A percentile compares a stretch with the other conserved stretches of the same genome.
Evolutionary conservation across 2,797 vertebrate genomes (phyloP).

Genomic region (Echiichthys vipera): DNA sequence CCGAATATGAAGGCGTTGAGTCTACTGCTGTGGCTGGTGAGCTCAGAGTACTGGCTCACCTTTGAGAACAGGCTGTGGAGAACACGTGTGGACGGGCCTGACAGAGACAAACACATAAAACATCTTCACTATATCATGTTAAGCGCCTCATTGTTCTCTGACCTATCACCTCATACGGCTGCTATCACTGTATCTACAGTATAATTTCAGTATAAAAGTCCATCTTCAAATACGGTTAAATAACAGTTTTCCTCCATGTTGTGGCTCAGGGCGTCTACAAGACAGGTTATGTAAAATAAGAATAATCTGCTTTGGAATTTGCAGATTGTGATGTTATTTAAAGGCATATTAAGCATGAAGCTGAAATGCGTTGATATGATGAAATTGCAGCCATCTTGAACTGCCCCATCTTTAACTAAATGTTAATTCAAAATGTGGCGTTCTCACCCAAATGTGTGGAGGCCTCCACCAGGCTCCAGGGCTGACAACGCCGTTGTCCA

Average conservation of each 20-base stretch:
- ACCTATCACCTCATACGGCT: not conserved
- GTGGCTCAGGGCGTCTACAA: not conserved
- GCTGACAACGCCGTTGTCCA: constrained; percentile 93
- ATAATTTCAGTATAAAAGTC: no score
- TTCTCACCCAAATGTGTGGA: constrained; percentile 93
- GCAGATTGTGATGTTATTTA: no score
- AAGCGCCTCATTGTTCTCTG: not conserved
- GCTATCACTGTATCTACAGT: not conserved
- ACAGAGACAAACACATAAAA: not conserved
- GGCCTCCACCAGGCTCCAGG: constrained; percentile 95
- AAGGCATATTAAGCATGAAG: not conserved
- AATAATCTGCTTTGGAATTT: no score
- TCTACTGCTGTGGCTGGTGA: constrained; percentile 93
- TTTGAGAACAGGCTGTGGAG: constrained; percentile 92
- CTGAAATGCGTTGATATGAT: not conserved
- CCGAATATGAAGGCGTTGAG: constrained; percentile 97
- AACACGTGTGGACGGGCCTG: constrained; percentile 95
- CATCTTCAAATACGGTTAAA: no score
- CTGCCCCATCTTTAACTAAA: no score
- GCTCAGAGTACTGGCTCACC: constrained; percentile 93
- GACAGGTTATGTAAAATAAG: not conserved
- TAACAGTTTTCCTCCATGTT: no score
- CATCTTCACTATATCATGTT: not conserved
- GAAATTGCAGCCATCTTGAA: not conserved
- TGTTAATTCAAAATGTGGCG: no score